Conservation (phyloP, 2,113 vertebrate species). For the Sula dactylatra region DNA sequence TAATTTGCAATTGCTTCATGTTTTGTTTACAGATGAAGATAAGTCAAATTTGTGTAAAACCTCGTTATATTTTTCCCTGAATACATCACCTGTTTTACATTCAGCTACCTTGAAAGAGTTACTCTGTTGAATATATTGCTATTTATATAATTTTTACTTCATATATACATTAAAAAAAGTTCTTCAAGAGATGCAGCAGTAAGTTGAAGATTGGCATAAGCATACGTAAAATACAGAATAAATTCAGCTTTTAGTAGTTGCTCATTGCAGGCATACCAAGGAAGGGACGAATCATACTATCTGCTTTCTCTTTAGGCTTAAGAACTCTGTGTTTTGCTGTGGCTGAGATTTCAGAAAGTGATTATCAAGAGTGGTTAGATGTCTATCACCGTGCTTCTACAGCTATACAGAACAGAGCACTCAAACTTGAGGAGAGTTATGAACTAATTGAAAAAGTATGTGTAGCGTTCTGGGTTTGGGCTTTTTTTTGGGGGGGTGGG, state of each 20-base stretch:
- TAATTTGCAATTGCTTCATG: neutral
- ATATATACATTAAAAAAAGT: neutral
- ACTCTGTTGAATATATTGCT: neutral
- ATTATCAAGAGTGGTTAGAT: constrained; percentile 89
- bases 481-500: neutral
- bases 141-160: neutral
- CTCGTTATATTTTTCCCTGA: neutral
- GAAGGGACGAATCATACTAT: neutral
- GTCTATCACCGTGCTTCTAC: constrained; percentile 86
- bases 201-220: neutral
- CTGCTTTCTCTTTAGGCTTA: constrained; percentile 76
- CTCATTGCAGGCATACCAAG: neutral
- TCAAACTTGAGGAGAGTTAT: constrained; percentile 96
- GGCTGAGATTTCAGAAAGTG: constrained; percentile 88
- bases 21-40: neutral
- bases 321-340: constrained; percentile 95
- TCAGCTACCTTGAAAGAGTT: neutral
- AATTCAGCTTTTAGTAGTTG: neutral
- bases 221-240: neutral
- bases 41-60: neutral
- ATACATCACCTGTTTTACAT: neutral
- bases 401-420: constrained; percentile 88
- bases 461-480: neutral
- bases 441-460: constrained; percentile 95
- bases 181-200: neutral